Conservation (phyloP, 37 sponge, comb jelly and placozoan species). For the Chondrilla cf. caribensis region DNA sequence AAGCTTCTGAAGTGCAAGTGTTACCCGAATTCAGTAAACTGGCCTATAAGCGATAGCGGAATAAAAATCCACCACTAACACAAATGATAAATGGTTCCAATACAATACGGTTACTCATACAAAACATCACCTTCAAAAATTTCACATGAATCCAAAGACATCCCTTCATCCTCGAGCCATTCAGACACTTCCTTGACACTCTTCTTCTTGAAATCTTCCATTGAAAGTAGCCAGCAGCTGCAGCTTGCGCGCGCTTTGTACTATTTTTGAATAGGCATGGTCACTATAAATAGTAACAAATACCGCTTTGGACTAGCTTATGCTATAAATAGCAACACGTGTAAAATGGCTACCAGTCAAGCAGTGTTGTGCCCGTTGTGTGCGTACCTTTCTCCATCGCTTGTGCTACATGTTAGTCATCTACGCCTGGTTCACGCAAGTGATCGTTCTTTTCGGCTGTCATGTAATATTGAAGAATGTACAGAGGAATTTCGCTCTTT, state of each 20-base stretch:
- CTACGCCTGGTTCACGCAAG: slow-evolving; percentile 37
- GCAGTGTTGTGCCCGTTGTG: slow-evolving; percentile 4
- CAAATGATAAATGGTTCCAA: too few species aligned
- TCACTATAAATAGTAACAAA: not conserved
- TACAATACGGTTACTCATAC: too few species aligned
- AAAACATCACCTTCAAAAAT: slow-evolving; percentile 24
- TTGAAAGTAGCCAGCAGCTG: not conserved
- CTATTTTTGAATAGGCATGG: not conserved
- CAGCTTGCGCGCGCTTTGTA: not conserved
- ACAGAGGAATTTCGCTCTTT: slow-evolving; percentile 13
- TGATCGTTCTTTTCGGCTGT: slow-evolving; percentile 21
- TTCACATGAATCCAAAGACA: slow-evolving; percentile 30
- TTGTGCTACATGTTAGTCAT: slow-evolving; percentile 15
- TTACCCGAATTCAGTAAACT: too few species aligned
- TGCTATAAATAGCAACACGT: too few species aligned
- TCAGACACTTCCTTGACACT: not conserved
- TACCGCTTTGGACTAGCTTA: too few species aligned
- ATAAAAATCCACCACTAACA: too few species aligned
- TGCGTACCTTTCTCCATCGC: slow-evolving; percentile 12
- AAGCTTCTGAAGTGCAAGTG: too few species aligned
- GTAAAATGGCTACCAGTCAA: not conserved
- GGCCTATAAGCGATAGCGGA: too few species aligned
- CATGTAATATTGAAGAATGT: slow-evolving; percentile 32
- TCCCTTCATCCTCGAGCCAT: slow-evolving; percentile 19
- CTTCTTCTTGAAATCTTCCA: not conserved